Evolutionary conservation across 1,140 invertebrate genomes (phyloP), one percentile per base, ranked within the genome.

Genomic region (Brachionus calyciflorus): DNA sequence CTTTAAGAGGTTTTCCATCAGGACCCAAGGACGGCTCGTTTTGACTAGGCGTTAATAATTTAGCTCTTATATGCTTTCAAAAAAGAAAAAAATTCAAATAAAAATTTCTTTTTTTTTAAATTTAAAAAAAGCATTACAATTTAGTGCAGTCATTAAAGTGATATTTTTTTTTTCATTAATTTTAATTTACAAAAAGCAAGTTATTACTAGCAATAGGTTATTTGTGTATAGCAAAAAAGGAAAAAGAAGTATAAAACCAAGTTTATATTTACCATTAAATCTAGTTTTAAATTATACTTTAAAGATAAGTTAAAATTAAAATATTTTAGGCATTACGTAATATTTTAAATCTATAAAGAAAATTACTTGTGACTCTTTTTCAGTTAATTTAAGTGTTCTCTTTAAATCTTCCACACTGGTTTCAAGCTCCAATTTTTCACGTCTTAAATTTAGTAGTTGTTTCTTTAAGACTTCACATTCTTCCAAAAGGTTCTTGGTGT

Each of bases 301-400:
- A 55, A 55, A 73, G 28, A 14, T n/a, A 44, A 4, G 5, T 41
- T 28, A 49, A 44, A 57, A 12, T 12, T 12, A 57, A 12, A 28
- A 57, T 12, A 10, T 46, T 26, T 30, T 44, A 17, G 19, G 21
- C 33, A 33, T 30, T 37, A 14, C 30, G 10, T 73, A 24, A 26
- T 37, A 24, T 14, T 14, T 70, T 26, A 6, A 14, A 37, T 51
- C 2, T 48, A 26, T n/a, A n/a, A n/a, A n/a, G n/a, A n/a, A 51
- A 51, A 30, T 51, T 73, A 73, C 69, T 55, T 73, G 69, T 49
- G 69, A 73, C 33, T 73, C 69, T 33, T 73, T 73, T 51, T 73
- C 69, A 30, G 69, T 73, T 30, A 73, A 33, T 46, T 73, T 73
- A 0, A 73, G 28, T 7, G 69, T 73, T 30, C 69, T 30, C 37